Evolutionary conservation across 2,888 invertebrate genomes (phyloP), one percentile per base, ranked within the genome.

Genomic region (Venusia cambrica): DNA sequence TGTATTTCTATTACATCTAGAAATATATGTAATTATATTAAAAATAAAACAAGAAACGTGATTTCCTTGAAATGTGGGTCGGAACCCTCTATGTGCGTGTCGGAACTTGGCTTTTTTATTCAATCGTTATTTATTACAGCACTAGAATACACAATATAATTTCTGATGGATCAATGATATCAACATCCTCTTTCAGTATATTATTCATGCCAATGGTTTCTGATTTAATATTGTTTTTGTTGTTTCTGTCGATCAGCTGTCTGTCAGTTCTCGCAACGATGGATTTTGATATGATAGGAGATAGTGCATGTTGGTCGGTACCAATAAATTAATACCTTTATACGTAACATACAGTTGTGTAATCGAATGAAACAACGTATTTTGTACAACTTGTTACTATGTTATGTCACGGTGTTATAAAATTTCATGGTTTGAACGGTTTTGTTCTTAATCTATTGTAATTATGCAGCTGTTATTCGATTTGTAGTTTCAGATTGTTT

Each of bases 241-340:
- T 45, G 44, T 48, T 56, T 51, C 54, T 58, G 62, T 64, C 71
- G 62, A 71, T 77, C 76, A 73, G 64, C 63, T 72, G 76, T 76
- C 63, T 72, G 76, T 76, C 73, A 39, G 56, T 62, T 70, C 62
- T 62, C 66, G 73, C 70, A 67, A 67, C 71, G 72, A 72, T 75
- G 72, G 66, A 70, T 76, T 73, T 69, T 63, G 73, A 73, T 73
- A 70, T 68, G 73, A 72, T 71, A 61, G 62, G 67, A 75, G 79
- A 81, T 80, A 74, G 76, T 75, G 77, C 76, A 75, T 78, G 69
- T 63, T 62, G 55, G 62, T 65, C 62, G 59, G 62, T 67, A 62
- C 60, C 49, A 57, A 58, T 53, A 41, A 52, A 57, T n/a, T n/a
- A n/a, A n/a, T n/a, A 57, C 49, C 44, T 50, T 56, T 50, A 44